A percentile compares a stretch with the other conserved stretches of the same genome.
These are phyloP conservation scores for Cuniculus paca DNA, from an alignment of 2,797 vertebrate genomes.

Conservation along the genomic window DNA sequence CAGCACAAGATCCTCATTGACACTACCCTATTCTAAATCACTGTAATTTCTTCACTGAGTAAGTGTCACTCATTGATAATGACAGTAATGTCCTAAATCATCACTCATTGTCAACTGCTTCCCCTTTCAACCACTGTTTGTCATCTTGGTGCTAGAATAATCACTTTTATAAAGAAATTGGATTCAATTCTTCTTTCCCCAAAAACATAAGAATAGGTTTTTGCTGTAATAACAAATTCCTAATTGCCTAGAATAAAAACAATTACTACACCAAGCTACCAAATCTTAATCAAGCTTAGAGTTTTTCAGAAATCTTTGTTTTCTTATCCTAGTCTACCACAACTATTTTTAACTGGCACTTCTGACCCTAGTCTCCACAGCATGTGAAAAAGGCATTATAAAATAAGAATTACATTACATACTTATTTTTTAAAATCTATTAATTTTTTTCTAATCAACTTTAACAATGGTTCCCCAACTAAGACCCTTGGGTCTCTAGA, in stretches of 20 bases:
- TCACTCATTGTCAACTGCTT: neutral
- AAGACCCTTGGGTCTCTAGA: neutral
- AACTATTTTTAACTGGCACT: neutral
- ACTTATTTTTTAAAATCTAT: neutral
- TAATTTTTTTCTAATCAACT: neutral
- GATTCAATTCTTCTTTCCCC: neutral
- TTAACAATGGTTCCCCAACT: neutral
- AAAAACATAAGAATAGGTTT: neutral
- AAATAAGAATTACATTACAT: neutral
- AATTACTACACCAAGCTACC: neutral
- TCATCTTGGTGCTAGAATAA: neutral
- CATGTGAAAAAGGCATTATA: neutral
- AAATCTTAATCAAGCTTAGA: constrained; percentile 13
- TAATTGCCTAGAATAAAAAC: neutral
- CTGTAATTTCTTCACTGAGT: neutral
- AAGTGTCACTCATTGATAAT: neutral
- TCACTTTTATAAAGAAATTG: neutral
- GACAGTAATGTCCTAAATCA: neutral
- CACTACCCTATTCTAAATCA: neutral
- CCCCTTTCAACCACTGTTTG: neutral
- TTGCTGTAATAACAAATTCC: neutral
- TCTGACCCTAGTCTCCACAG: neutral
- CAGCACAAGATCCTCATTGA: neutral
- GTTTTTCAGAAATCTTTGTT: neutral
- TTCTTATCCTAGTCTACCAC: neutral